Evolutionary conservation across 2,888 invertebrate genomes (phyloP).

Genomic region (Scrobipalpa costella): DNA sequence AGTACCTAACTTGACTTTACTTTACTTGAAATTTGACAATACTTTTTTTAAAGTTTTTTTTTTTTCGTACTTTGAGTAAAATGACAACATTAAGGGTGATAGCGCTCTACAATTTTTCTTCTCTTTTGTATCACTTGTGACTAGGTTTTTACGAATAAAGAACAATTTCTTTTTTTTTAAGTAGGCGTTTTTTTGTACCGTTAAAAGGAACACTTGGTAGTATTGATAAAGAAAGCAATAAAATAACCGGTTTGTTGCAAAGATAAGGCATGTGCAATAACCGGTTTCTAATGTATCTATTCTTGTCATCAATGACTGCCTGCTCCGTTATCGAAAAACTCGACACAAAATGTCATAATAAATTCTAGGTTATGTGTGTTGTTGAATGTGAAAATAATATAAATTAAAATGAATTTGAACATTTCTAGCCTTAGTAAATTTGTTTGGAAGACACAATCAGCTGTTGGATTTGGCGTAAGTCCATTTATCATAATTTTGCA

Average conservation of each 20-base stretch:
- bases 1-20: too few species aligned
- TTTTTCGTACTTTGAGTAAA: not conserved
- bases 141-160: not conserved
- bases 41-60: constrained; percentile 1
- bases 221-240: too few species aligned
- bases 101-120: not conserved
- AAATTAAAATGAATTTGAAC: constrained; percentile 57
- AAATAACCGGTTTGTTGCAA: too few species aligned
- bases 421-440: constrained; percentile 56
- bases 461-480: constrained; percentile 65
- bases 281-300: too few species aligned
- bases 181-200: not conserved
- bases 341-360: not conserved
- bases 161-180: not conserved
- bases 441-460: constrained; percentile 64
- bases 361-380: not conserved
- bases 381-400: not conserved
- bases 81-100: not conserved
- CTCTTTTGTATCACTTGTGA: not conserved
- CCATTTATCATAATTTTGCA: too few species aligned
- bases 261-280: too few species aligned
- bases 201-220: too few species aligned
- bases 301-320: too few species aligned
- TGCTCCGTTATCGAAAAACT: not conserved
- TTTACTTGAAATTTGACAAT: not conserved